Evolutionary conservation across 1,140 invertebrate species (phyloP), one percentile per base, ranked within the genome.

Genomic region (Sitophilus oryzae): DNA sequence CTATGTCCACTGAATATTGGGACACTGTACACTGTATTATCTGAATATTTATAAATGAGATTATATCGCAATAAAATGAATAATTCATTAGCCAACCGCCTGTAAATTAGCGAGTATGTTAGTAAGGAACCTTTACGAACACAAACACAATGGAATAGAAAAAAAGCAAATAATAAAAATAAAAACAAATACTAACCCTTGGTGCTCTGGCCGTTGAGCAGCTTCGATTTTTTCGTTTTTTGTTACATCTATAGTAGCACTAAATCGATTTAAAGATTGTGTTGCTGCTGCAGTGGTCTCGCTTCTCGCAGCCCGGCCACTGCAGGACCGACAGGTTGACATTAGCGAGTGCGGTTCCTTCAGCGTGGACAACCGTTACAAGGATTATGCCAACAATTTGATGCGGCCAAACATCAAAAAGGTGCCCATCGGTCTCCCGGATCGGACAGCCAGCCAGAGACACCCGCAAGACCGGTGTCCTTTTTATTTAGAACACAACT

Each of bases 391-490:
- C 11, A 40, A 40, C 25, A 30, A 30, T 30, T 30, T 30, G 25
- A 30, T 30, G 25, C 25, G 25, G 25, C 25, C 25, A 30, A 30
- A 30, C 25, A 30, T 30, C 25, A 30, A 30, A 30, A 30, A 30
- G n/a, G 25, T 11, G 25, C 25, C 25, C 25, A 30, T 30, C 25
- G 25, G 25, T 30, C 25, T 30, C 25, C 25, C 25, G 11, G 25
- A 30, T 66, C 66, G 70, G 68, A 67, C 65, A 64, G 65, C 66
- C 67, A 72, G 70, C 66, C 67, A 72, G 70, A 72, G 70, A 69
- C 70, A 72, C 69, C 64, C 65, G 69, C 70, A 72, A 72, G 69
- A 71, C 61, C 65, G 62, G 68, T 67, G 67, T 70, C 66, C 67
- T 66, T 68, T 61, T 55, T 52, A 43, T 54, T 45, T 38, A 68